Evolutionary conservation across 2,797 vertebrate genomes (phyloP), one percentile per base, ranked within the genome.

Genomic region (Peromyscus aztecus): DNA sequence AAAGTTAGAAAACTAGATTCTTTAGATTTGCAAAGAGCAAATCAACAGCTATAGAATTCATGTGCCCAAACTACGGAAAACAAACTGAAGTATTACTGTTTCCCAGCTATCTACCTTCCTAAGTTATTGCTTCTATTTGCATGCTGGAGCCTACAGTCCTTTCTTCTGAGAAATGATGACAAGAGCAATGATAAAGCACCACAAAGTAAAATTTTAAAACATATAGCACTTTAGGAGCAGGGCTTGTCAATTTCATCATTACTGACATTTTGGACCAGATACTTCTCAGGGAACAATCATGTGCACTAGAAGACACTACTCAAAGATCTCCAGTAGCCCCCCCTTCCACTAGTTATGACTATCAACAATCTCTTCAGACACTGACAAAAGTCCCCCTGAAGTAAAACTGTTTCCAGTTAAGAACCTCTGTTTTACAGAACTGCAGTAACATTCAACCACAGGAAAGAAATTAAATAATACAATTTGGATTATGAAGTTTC

Each of bases 111-210:
- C 65, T 52, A 37, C 23, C 69, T 80, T 93, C 40, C 23, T 83
- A 55, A 95, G 94, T 40, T 94, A 34, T 40, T 80, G 67, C 19
- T 95, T 94, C 49, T n/a, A 73, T 76, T 46, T 89, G 78, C 80
- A 77, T n/a, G 86, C 16, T 3, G 17, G 4, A 34, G 49, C 2
- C 59, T 46, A 37, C 76, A 37, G 27, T 76, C 24, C 8, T 81
- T 89, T 89, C 71, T 69, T n/a, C 11, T 75, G 19, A 52, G 24
- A 67, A 90, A 19, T 0, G 57, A 55, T 1, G 88, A 69, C 24
- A 76, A 94, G 61, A 89, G 65, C 82, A 90, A 75, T n/a, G 95
- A 61, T 77, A 55, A 55, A 55, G 52, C 52, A 89, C 23, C 21
- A 71, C 2, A 69, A 17, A 81, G n/a, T 67, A 61, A 46, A 67